Percentiles rank a stretch among this genome's conserved stretches.
Conservation (phyloP, 2,797 vertebrate genomes). For the Sternotherus odoratus region DNA sequence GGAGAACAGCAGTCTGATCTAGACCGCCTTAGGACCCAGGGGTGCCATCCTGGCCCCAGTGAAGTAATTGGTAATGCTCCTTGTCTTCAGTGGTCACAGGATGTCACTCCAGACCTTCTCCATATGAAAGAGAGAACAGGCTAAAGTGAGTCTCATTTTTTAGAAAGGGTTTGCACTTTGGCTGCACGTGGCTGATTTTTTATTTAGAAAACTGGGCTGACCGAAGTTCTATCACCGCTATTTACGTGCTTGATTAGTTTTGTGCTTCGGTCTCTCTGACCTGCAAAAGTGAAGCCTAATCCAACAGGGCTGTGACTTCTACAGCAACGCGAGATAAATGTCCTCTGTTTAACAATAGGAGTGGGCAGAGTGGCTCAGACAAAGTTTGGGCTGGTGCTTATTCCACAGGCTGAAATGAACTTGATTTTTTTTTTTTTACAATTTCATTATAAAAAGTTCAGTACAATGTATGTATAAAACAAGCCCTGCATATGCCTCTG, state of each 20-base stretch:
- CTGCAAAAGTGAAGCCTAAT: neutral
- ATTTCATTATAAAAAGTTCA: neutral
- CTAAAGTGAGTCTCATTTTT: neutral
- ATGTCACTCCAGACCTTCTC: too few species aligned
- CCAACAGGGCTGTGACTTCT: neutral
- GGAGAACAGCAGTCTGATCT: neutral
- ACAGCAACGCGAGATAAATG: neutral
- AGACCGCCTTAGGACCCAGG: neutral
- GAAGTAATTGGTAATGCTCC: too few species aligned
- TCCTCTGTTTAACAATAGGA: neutral
- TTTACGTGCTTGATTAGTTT: neutral
- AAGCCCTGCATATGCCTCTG: neutral
- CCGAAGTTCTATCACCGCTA: neutral
- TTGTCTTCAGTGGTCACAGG: too few species aligned
- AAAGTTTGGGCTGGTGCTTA: neutral
- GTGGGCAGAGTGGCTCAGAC: neutral
- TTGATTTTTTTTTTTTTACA: neutral
- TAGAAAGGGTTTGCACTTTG: neutral
- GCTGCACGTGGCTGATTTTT: neutral
- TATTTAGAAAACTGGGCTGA: neutral
- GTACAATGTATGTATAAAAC: neutral
- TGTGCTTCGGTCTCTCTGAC: neutral
- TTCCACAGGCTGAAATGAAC: neutral
- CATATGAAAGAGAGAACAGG: neutral
- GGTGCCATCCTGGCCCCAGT: neutral